Conservation (phyloP, 2,113 vertebrate genomes). For the Otis tarda region DNA sequence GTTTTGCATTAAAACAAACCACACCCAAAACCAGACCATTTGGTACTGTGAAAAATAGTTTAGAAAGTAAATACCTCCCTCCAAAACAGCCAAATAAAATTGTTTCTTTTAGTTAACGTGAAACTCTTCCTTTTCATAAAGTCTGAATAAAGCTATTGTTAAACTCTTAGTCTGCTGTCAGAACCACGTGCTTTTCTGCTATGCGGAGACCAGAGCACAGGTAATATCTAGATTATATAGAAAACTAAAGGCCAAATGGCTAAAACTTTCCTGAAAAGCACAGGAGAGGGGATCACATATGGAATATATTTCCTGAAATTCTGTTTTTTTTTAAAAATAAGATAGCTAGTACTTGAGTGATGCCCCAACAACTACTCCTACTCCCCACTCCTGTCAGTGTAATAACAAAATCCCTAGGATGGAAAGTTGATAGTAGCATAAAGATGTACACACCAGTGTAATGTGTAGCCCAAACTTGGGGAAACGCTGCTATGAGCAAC, state of each 20-base stretch:
- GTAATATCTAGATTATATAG: background rate
- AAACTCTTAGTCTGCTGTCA: background rate
- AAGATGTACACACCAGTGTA: background rate
- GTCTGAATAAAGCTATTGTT: background rate
- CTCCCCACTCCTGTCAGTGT: background rate
- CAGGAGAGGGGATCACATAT: background rate
- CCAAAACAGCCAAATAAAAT: background rate
- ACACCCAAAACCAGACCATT: background rate
- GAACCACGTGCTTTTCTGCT: background rate
- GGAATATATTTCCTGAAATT: background rate
- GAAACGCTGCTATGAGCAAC: background rate
- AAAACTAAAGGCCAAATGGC: background rate
- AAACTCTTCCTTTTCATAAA: background rate
- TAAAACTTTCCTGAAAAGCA: background rate
- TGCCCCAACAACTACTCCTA: background rate
- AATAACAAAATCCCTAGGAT: background rate
- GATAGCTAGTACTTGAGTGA: background rate
- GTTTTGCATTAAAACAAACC: background rate
- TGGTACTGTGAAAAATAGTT: background rate
- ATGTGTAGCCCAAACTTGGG: background rate
- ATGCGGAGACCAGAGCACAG: background rate
- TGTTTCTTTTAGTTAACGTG: background rate
- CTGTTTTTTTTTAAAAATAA: background rate
- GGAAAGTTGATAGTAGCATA: background rate
- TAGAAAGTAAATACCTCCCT: constrained; percentile 7